Conservation (phyloP, 2,888 invertebrate species). For the Polyommatus iphigenia region DNA sequence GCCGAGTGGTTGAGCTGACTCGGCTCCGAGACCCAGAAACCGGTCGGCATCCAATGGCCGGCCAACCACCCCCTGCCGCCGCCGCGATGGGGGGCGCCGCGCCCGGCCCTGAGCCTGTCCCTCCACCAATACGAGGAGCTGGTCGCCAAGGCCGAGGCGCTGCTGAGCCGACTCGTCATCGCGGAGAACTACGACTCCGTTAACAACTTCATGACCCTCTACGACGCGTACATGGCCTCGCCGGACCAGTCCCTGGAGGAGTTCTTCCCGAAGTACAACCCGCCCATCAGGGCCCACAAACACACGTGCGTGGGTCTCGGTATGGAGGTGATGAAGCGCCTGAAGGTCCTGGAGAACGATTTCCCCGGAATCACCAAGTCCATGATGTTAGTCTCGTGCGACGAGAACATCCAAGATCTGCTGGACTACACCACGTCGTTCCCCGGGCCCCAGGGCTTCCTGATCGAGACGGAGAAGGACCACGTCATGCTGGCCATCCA, state of each 20-base stretch:
- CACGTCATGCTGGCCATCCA: constrained; percentile 91
- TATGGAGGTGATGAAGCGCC: constrained; percentile 88
- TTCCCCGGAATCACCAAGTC: constrained; percentile 85
- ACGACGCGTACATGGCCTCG: constrained; percentile 84
- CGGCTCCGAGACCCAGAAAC: constrained; percentile 77
- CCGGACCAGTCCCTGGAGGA: constrained; percentile 84
- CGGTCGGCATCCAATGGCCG: constrained; percentile 66
- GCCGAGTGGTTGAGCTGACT: constrained; percentile 99
- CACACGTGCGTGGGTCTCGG: constrained; percentile 95
- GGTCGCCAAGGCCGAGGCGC: constrained; percentile 89
- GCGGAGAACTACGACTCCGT: constrained; percentile 94
- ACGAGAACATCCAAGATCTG: constrained; percentile 87
- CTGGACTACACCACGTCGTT: constrained; percentile 82
- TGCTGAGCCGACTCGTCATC: constrained; percentile 90
- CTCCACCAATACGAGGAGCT: constrained; percentile 90
- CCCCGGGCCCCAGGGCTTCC: constrained; percentile 80
- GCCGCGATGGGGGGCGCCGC: constrained; percentile 72
- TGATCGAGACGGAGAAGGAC: constrained; percentile 90
- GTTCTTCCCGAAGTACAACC: constrained; percentile 90
- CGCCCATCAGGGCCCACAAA: constrained; percentile 90
- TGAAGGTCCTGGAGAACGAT: constrained; percentile 82
- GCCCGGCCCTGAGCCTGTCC: constrained; percentile 85
- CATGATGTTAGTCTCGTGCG: constrained; percentile 90
- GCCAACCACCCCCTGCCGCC: constrained; percentile 73
- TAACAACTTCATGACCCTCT: constrained; percentile 88